Evolutionary conservation across 2,888 invertebrate genomes (phyloP), one percentile per base, ranked within the genome.

Genomic region (Troides helena): DNA sequence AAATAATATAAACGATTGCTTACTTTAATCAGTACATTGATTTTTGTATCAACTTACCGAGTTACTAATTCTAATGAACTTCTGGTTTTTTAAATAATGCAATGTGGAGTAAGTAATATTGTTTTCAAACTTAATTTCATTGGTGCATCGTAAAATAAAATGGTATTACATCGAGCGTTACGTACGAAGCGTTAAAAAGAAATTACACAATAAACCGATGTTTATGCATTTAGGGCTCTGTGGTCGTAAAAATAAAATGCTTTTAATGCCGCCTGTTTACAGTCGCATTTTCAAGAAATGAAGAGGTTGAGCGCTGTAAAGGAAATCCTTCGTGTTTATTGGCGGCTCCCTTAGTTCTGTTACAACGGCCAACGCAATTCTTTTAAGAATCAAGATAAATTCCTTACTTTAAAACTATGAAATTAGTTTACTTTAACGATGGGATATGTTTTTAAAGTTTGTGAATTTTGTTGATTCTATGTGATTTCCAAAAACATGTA

Each of bases 171-270:
- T 46, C 36, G 56, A 66, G 57, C 62, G 63, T 46, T 68, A 68
- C 68, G 68, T 63, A 59, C 59, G 59, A 63, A 68, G 63, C 68
- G 59, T 68, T 67, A 63, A 85, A 85, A 85, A 79, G 80, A 80
- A 84, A 86, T 86, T 86, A 86, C 86, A 85, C 81, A 86, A 84
- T 86, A 85, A 85, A 86, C 79, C 79, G 82, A 86, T 85, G 84
- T 84, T 86, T 86, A 85, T 85, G 79, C 80, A 84, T 86, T 87
- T 87, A 86, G 82, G 80, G 80, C 78, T 76, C 76, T 83, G 82
- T 85, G 86, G 88, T 88, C 84, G 83, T 80, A 80, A 81, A 81
- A 85, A 86, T 88, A 87, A 88, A 86, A 85, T 86, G 86, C 78
- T 81, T 88, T 89, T 89, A 89, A 87, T 87, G 81, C 85, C 75